Base-by-base conservation (phyloP, 1,140 invertebrate genomes). In the Ostrea denselamellosa region DNA sequence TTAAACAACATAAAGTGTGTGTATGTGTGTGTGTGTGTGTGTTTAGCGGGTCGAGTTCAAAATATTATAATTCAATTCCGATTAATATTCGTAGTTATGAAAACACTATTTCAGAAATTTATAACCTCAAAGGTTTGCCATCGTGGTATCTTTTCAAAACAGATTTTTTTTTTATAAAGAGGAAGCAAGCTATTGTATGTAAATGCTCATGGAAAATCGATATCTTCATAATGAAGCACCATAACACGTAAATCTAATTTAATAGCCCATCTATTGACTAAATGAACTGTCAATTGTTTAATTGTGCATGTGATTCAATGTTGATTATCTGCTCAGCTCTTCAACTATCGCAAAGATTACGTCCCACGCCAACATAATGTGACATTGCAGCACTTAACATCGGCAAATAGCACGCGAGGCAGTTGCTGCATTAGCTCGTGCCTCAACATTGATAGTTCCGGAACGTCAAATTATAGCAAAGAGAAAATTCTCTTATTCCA, bases 291-390 rank as follows among this genome's bases (percentile, higher is more conserved):
- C 28, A 77, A 77, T 77, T 44, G 68, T 34, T 77, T 77, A 77
- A 77, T 77, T 25, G 68, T 77, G 68, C 68, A 77, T 77, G 68
- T 77, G 68, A 77, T 77, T 77, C 68, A 77, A 77, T 77, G 28
- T 77, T 77, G 68, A 77, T 77, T 77, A 77, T 77, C 22, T 44
- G 68, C 68, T 34, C 68, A 77, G 68, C 68, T 77, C 28, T 77
- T 77, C 28, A 77, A 77, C 28, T 25, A 34, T 77, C 68, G 12
- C 28, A 44, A 10, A 77, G 28, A 77, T 77, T 10, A 34, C 68
- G 28, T 77, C 68, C 68, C 28, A 77, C 68, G 68, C 68, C 25
- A 77, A 34, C 68, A 77, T 0, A 77, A 28, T 77, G 12, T 77
- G 68, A 77, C 68, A 25, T 25, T 28, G 68, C 25, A 77, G 25